phyloP scores from a whole-genome alignment of 2,113 vertebrate genomes.

The Ctenodactylus gundi region DNA sequence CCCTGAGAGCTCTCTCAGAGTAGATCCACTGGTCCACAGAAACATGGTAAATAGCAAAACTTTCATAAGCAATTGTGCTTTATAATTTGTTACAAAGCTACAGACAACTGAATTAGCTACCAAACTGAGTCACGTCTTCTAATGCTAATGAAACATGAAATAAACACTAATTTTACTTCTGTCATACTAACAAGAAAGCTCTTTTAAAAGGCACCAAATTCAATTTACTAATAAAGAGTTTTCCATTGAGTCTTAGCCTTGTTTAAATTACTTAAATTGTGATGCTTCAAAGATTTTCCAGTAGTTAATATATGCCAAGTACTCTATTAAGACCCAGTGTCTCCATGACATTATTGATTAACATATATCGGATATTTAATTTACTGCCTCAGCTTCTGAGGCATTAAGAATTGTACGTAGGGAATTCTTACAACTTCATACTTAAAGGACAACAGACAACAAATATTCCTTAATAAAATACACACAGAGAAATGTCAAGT shows the following conservation, averaged over 20 bases:
- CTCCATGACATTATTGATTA: neutral
- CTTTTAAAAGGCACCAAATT: neutral
- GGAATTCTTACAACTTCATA: neutral
- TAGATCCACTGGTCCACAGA: neutral
- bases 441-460: neutral
- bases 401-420: neutral
- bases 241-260: neutral
- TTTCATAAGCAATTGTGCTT: neutral
- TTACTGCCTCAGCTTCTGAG: neutral
- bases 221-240: neutral
- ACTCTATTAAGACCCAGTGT: neutral
- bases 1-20: no score
- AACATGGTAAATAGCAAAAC: fast-evolving
- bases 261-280: neutral
- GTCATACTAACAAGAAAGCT: neutral
- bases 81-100: neutral
- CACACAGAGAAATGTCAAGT: neutral
- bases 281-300: neutral
- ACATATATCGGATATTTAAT: neutral
- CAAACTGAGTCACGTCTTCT: neutral
- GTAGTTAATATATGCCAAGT: neutral
- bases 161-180: neutral
- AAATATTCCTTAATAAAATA: neutral
- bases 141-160: neutral
- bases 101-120: neutral